Percentiles rank a stretch among this genome's conserved stretches.
phyloP scores from a whole-genome alignment of 2,797 vertebrate species.

The Micrastur ruficollis region DNA sequence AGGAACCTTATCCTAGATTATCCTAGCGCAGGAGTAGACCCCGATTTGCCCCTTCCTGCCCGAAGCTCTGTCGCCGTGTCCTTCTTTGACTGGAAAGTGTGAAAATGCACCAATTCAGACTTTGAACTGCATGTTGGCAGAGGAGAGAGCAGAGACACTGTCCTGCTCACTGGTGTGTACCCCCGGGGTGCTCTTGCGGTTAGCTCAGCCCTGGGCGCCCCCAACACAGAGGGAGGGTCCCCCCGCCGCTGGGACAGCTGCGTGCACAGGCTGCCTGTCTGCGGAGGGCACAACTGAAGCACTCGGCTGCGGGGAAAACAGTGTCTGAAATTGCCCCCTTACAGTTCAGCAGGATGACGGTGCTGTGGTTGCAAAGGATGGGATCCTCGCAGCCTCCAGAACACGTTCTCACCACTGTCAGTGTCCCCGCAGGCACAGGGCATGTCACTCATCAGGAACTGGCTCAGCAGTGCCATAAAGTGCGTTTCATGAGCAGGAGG shows the following conservation, averaged over 20 bases:
- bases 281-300: background rate
- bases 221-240: background rate
- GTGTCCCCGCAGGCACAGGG: background rate
- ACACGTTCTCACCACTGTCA: background rate
- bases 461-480: constrained; percentile 8
- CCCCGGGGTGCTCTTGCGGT: background rate
- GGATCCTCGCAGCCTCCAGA: background rate
- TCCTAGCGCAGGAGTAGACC: background rate
- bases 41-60: background rate
- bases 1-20: background rate
- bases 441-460: background rate
- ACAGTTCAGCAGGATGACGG: background rate
- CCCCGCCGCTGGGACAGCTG: background rate
- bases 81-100: background rate
- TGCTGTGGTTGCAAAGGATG: background rate
- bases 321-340: background rate
- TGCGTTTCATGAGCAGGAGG: background rate
- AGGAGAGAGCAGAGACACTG: background rate
- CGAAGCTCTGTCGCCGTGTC: accelerated
- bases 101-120: background rate
- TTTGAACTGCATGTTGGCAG: background rate
- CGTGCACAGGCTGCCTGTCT: background rate
- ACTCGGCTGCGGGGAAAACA: accelerated
- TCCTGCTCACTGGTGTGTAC: background rate
- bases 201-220: background rate